phyloP scores from a whole-genome alignment of 2,113 vertebrate genomes.

The Mohoua ochrocephala region DNA sequence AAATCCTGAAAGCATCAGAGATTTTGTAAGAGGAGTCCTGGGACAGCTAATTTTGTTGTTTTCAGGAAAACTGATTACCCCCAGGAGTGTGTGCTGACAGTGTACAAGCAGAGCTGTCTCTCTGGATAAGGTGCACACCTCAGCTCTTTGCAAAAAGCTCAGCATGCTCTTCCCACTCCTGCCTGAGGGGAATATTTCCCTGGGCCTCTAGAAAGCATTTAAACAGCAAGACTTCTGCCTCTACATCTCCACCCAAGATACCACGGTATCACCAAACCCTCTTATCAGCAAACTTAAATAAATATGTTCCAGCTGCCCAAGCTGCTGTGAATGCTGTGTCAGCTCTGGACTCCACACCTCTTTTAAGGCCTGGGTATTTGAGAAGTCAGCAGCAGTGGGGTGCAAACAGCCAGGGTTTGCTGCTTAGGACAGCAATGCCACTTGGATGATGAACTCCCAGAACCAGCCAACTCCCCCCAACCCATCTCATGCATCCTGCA shows the following conservation, averaged over 20 bases:
- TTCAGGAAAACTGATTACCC: not conserved
- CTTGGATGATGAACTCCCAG: not conserved
- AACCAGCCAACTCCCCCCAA: not conserved
- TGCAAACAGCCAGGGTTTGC: not conserved
- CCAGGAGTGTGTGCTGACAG: not conserved
- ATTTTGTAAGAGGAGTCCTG: not conserved
- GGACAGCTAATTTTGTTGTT: not conserved
- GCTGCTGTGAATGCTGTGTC: not conserved
- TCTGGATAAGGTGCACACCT: not conserved
- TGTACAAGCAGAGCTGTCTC: not conserved
- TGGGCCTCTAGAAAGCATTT: not conserved
- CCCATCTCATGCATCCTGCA: not conserved
- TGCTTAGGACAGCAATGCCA: not conserved
- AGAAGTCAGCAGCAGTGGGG: not conserved
- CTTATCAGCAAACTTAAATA: not conserved
- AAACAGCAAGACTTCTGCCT: not conserved
- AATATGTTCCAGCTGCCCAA: not conserved
- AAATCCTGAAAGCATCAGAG: constrained; percentile 23
- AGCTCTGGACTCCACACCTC: not conserved
- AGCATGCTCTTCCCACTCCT: not conserved
- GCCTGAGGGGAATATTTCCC: not conserved
- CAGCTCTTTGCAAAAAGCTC: not conserved
- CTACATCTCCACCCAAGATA: not conserved
- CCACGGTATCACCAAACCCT: not conserved
- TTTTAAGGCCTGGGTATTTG: not conserved